Evolutionary conservation across 2,113 vertebrate genomes (phyloP).

Genomic region (Tupaia chinensis): DNA sequence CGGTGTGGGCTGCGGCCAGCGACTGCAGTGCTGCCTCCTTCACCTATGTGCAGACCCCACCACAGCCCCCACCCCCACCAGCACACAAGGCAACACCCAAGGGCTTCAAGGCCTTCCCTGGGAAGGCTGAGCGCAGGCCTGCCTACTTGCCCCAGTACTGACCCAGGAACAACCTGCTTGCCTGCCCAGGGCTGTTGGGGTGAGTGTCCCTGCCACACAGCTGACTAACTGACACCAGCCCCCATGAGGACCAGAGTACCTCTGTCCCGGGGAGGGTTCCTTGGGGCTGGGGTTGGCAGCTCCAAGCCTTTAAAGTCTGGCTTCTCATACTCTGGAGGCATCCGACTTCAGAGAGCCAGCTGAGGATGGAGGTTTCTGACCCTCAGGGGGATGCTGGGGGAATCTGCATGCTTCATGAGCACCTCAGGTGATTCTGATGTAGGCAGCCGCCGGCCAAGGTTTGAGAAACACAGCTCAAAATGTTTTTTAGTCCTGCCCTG

Average conservation of each 20-base stretch:
- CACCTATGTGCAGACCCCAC: slow-evolving; percentile 92
- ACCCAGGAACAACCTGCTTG: slow-evolving; percentile 64
- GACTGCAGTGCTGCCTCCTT: slow-evolving; percentile 93
- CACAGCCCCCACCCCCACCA: slow-evolving; percentile 84
- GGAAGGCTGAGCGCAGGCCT: slow-evolving; percentile 96
- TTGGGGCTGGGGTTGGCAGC: slow-evolving; percentile 69
- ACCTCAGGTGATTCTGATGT: slow-evolving; percentile 44
- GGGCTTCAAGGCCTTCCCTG: slow-evolving; percentile 98
- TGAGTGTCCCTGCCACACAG: slow-evolving; percentile 4
- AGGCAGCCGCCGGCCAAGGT: slow-evolving; percentile 1
- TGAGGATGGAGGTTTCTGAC: slow-evolving; percentile 46
- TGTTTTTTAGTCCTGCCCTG: slow-evolving; percentile 21
- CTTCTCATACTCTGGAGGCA: slow-evolving; percentile 55
- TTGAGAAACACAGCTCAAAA: slow-evolving; percentile 50
- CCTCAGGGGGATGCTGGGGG: slow-evolving; percentile 35
- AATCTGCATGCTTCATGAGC: slow-evolving; percentile 30
- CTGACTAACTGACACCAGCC: slow-evolving; percentile 44
- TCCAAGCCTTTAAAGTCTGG: slow-evolving; percentile 65
- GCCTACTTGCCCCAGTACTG: slow-evolving; percentile 98
- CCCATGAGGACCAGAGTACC: slow-evolving; percentile 72
- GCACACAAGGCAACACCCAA: slow-evolving; percentile 95
- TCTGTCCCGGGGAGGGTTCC: slow-evolving; percentile 59
- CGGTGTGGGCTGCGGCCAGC: slow-evolving; percentile 94
- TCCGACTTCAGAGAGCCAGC: slow-evolving; percentile 54
- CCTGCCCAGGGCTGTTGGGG: slow-evolving; percentile 28